A percentile compares a stretch with the other conserved stretches of the same genome.
Evolutionary conservation across 1,140 invertebrate genomes (phyloP).

Genomic region (Daktulosphaira vitifoliae): DNA sequence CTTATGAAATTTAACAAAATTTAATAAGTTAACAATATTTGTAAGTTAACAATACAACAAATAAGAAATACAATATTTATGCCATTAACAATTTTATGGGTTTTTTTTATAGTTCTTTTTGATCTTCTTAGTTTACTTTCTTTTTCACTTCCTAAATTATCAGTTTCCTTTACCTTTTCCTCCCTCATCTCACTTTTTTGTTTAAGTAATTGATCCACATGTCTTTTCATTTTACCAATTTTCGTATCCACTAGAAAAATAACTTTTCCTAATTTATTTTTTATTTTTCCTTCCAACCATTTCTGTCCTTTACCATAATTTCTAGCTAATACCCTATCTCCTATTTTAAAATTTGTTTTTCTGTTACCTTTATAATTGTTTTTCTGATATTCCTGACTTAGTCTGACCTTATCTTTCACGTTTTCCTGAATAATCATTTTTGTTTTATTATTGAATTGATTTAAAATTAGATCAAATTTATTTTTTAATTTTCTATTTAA

Average conservation of each 20-base stretch:
- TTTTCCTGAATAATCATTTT: too few species aligned
- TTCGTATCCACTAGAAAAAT: neutral
- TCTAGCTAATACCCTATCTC: neutral
- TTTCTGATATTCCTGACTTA: too few species aligned
- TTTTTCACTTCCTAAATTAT: neutral
- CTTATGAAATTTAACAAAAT: too few species aligned
- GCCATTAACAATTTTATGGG: neutral
- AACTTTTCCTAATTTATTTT: neutral
- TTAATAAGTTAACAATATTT: too few species aligned
- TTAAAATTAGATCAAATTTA: too few species aligned
- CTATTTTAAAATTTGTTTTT: neutral
- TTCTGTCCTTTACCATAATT: neutral
- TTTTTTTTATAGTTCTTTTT: neutral
- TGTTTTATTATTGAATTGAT: too few species aligned
- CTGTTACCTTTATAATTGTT: too few species aligned
- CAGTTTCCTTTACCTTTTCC: neutral
- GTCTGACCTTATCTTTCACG: too few species aligned
- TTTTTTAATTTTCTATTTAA: slow-evolving; percentile 30
- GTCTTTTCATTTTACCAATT: neutral
- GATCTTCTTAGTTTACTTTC: too few species aligned
- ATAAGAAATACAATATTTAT: neutral
- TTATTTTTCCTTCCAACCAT: neutral
- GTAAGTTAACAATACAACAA: neutral
- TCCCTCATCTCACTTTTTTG: neutral
- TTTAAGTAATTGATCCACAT: neutral